Base-by-base conservation (phyloP, 2,888 invertebrate species). In the Scaptomyza reducta region DNA sequence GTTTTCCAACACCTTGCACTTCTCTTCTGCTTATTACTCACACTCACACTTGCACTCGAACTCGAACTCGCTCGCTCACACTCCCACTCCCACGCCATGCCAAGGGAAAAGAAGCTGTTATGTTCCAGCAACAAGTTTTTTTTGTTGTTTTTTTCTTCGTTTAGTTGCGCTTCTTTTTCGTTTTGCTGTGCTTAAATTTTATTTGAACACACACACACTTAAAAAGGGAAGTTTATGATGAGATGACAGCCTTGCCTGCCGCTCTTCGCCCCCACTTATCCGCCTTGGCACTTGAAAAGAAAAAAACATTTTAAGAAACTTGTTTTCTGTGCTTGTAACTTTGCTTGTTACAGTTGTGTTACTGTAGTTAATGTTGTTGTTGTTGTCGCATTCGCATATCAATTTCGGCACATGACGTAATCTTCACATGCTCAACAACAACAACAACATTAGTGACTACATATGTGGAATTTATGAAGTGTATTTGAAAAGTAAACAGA, bases 331-430 rank as follows among this genome's bases (percentile, higher is more conserved):
- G 63, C 50, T 69, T 73, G 63, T 72, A 31, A 70, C 40, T 72
- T 60, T 18, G 63, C 60, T 57, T 73, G 62, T 68, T 66, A 64
- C 68, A 60, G 49, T 74, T 64, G 50, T 64, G 18, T 46, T 63
- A 31, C 55, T 59, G 31, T 65, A 66, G 47, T 50, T 60, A 45
- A 47, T 68, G 38, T 61, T 72, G 61, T 66, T 70, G 29, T 42
- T 59, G 56, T 31, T 65, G 70, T 74, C 60, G 54, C 69, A 69
- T 85, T 85, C 78, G 78, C 80, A 80, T 82, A 82, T 82, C 82
- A 82, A 86, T 86, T 82, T 82, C 83, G 83, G 86, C 83, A 86
- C 78, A 82, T 82, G 82, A 86, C 82, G 82, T 80, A 82, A 82
- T 74, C 83, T 86, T 86, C 86, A 86, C 86, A 83, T 82, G 80